Conservation (phyloP, 2,113 vertebrate species). For the Hippocampus mohnikei region DNA sequence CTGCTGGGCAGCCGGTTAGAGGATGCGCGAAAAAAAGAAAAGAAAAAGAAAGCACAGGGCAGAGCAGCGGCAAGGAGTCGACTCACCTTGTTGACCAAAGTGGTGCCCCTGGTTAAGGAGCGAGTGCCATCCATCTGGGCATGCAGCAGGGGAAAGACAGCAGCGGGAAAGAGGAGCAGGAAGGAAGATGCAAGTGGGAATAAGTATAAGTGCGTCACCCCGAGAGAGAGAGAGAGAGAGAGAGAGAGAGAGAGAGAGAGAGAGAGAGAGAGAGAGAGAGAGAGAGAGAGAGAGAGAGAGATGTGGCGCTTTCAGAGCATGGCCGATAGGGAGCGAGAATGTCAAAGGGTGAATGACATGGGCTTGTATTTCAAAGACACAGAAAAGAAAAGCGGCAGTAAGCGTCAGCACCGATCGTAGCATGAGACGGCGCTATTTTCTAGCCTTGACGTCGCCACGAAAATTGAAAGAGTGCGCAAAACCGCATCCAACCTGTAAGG, state of each 20-base stretch:
- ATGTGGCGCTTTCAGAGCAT: not conserved
- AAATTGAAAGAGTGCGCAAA: not conserved
- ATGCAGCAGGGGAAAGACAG: conserved; percentile 32
- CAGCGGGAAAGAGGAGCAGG: conserved; percentile 35
- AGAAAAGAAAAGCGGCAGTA: not conserved
- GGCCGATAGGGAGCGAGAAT: not conserved
- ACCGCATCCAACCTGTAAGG: conserved; percentile 54
- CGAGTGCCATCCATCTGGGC: conserved; percentile 72
- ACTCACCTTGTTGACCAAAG: conserved; percentile 77
- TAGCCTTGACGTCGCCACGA: not conserved
- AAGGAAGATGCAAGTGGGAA: conserved; percentile 7
- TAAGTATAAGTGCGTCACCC: not conserved
- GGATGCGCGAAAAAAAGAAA: conserved; percentile 6
- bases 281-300: not conserved
- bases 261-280: not conserved
- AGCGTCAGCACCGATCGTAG: not conserved
- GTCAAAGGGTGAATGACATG: not conserved
- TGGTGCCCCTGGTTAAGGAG: conserved; percentile 68
- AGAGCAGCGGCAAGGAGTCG: conserved; percentile 16
- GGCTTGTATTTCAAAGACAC: not conserved
- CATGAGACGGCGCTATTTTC: not conserved
- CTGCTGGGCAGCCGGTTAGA: conserved; percentile 6
- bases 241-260: not conserved
- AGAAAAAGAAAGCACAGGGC: conserved; percentile 2
- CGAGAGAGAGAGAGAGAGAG: not conserved